Percentiles rank a stretch among this genome's conserved stretches.
phyloP scores from a whole-genome alignment of 2,888 invertebrate genomes.

The Labia minor region DNA sequence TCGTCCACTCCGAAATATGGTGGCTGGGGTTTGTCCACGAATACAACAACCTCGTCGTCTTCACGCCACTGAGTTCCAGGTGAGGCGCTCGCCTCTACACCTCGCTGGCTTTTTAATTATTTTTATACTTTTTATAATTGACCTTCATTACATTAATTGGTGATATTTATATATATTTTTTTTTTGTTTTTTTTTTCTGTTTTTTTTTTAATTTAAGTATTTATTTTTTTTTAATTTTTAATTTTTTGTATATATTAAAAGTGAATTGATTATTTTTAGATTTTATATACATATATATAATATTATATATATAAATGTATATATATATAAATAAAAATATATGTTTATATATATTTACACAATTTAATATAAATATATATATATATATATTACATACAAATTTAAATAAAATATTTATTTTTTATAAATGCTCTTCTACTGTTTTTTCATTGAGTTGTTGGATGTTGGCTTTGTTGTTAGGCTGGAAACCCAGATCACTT shows the following conservation, averaged over 20 bases:
- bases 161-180: background rate
- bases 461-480: slow-evolving; percentile 35
- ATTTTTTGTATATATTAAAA: slow-evolving; percentile 15
- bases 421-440: background rate
- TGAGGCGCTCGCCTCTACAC: slow-evolving; percentile 27
- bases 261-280: background rate
- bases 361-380: background rate
- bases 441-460: slow-evolving; percentile 13
- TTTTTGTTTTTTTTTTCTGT: slow-evolving; percentile 5
- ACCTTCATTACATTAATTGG: background rate
- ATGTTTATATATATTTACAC: slow-evolving; percentile 15
- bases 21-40: slow-evolving; percentile 67
- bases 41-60: slow-evolving; percentile 47
- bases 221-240: background rate
- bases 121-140: background rate
- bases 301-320: background rate
- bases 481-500: slow-evolving; percentile 81
- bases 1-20: slow-evolving; percentile 71
- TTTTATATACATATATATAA: slow-evolving; percentile 13
- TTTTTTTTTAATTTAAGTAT: slow-evolving; percentile 15
- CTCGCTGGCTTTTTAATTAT: background rate
- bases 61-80: slow-evolving; percentile 59
- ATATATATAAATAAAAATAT: slow-evolving; percentile 3
- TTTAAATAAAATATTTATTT: slow-evolving; percentile 13
- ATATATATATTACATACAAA: background rate